Conservation (phyloP, 1,140 invertebrate species). For the Aphis craccivora region DNA sequence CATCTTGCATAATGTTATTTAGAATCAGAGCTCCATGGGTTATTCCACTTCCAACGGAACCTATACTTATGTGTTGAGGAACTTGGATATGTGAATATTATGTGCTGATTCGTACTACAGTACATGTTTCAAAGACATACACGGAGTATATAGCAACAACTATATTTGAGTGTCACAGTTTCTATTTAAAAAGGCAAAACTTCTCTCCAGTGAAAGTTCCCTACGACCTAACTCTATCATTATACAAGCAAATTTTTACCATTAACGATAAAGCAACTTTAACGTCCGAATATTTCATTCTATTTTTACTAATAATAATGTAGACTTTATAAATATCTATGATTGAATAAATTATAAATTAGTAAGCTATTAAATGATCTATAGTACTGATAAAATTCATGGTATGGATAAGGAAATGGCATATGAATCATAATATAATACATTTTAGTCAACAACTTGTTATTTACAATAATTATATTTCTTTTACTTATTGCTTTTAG, state of each 20-base stretch:
- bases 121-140: neutral
- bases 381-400: too few relatives aligned
- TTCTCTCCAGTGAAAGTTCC: neutral
- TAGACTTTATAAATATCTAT: too few relatives aligned
- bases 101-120: neutral
- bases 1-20: neutral
- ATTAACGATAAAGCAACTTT: neutral
- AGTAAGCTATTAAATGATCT: too few relatives aligned
- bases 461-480: too few relatives aligned
- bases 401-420: too few relatives aligned
- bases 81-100: neutral
- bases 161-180: neutral
- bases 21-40: neutral
- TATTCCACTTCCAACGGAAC: neutral
- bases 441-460: too few relatives aligned
- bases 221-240: neutral
- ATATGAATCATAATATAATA: too few relatives aligned
- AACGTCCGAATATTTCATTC: neutral
- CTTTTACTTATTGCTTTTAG: too few relatives aligned
- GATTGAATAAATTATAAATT: too few relatives aligned
- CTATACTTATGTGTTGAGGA: neutral
- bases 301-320: too few relatives aligned
- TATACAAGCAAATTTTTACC: neutral
- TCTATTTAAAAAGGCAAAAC: neutral
- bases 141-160: slow-evolving; percentile 12